Conservation (phyloP, 2,888 invertebrate species). For the Lasioglossum vierecki region DNA sequence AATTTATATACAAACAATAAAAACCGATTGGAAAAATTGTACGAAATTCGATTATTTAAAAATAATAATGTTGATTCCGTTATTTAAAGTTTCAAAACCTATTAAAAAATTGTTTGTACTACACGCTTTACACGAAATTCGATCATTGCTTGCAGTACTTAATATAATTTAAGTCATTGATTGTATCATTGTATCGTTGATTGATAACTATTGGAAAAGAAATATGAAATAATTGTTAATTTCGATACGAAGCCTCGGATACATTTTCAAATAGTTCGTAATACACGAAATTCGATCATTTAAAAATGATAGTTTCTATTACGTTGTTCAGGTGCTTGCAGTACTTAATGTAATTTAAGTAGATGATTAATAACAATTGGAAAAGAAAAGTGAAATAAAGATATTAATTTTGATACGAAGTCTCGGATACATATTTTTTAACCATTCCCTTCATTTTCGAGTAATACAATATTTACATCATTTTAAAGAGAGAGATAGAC, state of each 20-base stretch:
- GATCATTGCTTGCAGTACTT: too few relatives aligned
- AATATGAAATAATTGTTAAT: too few relatives aligned
- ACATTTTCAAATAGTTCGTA: background rate
- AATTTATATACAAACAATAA: conserved; percentile 37
- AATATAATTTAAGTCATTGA: too few relatives aligned
- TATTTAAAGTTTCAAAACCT: background rate
- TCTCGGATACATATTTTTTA: background rate
- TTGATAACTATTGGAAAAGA: too few relatives aligned
- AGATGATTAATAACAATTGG: conserved; percentile 8
- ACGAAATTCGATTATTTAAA: conserved; percentile 1
- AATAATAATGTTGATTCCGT: background rate
- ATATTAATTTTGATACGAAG: conserved; percentile 28
- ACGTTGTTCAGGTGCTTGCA: conserved; percentile 6
- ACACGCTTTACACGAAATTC: too few relatives aligned
- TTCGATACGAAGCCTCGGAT: too few relatives aligned
- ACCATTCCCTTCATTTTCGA: too few relatives aligned
- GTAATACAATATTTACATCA: too few relatives aligned
- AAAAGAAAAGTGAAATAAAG: conserved; percentile 32
- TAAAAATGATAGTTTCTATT: background rate
- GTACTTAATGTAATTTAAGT: background rate
- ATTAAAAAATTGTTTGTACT: too few relatives aligned
- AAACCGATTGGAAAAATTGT: background rate
- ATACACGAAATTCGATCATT: conserved; percentile 6
- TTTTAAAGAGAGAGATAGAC: too few relatives aligned
- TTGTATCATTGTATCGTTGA: too few relatives aligned